Evolutionary conservation across 30 jellyfish, hydroid and myxozoan species (phyloP).

Genomic region (Morbakka virulenta): DNA sequence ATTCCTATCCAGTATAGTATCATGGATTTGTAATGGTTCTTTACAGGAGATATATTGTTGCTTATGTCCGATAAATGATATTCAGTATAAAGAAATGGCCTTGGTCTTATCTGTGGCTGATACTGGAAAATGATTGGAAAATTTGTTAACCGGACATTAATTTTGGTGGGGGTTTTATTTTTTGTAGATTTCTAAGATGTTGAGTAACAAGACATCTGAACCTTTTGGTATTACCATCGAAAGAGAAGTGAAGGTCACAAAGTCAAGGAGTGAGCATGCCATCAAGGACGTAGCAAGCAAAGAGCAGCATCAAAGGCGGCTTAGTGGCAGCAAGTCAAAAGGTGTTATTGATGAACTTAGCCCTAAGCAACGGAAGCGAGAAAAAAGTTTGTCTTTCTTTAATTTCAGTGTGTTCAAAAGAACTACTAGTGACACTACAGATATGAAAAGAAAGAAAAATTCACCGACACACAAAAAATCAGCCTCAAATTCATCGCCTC

Average conservation of each 20-base stretch:
- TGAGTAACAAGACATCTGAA: constrained; percentile 40
- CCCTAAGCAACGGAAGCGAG: constrained; percentile 7
- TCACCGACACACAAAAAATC: not conserved
- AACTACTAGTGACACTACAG: constrained; percentile 67
- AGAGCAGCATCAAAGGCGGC: not conserved
- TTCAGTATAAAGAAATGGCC: too few relatives aligned
- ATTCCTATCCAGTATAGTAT: too few relatives aligned
- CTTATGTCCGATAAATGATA: too few relatives aligned
- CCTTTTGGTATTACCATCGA: constrained; percentile 59
- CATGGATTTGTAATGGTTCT: too few relatives aligned
- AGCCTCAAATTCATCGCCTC: not conserved
- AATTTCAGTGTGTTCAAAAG: constrained; percentile 79
- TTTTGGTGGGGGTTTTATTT: not conserved
- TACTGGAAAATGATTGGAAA: too few relatives aligned
- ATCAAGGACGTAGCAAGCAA: not conserved
- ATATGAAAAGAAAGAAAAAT: constrained; percentile 6
- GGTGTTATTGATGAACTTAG: not conserved
- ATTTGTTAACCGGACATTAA: too few relatives aligned
- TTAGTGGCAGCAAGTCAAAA: not conserved
- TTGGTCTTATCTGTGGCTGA: too few relatives aligned
- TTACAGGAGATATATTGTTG: too few relatives aligned
- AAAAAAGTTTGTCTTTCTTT: constrained; percentile 65
- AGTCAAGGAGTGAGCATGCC: not conserved
- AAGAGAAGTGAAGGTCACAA: not conserved
- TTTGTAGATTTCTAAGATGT: not conserved